Base-by-base conservation (phyloP, 2,113 vertebrate genomes). In the Pleuronectes platessa region DNA sequence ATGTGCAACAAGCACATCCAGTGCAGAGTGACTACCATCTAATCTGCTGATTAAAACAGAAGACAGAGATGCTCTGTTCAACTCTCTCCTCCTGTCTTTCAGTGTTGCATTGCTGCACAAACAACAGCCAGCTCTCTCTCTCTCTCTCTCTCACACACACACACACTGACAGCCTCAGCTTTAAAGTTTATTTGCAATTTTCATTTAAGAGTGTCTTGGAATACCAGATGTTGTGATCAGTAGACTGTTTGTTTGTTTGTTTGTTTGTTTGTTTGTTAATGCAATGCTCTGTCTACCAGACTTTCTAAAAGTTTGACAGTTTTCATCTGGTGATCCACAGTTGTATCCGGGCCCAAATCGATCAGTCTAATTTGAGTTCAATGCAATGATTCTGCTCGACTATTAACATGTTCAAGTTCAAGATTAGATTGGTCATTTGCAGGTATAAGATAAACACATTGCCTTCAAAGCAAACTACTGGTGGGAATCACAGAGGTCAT, bases 1-100 rank as follows among this genome's bases (percentile, higher is more conserved):
- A 90, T 92, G 91, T 92, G 86, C 88, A 92, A 91, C 90, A 90
- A 92, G 89, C 86, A 84, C 76, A 88, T 89, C 89, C 89, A 92
- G 87, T 79, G 90, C 91, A 83, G 83, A 92, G 89, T 86, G 88
- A 91, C 90, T 71, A 74, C 89, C 82, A 87, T 92, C 84, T 92
- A 86, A 87, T 93, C 84, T 86, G 87, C 77, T 86, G 89, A 92
- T 92, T 92, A 86, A 88, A 93, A 90, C 86, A 81, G 88, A 92
- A 81, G 76, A 93, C 91, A 90, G 89, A 90, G 88, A 91, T 91
- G 86, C 86, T 90, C 83, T 89, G 88, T 92, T 93, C 61, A 55
- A 53, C 82, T 78, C 83, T 66, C 55, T 66, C 59, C 73, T 68
- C 66, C 40, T 0, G 1, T 74, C 71, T 51, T 65, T 72, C 58